phyloP scores from a whole-genome alignment of 2,113 vertebrate species.

The Rhynchopsitta pachyrhyncha region DNA sequence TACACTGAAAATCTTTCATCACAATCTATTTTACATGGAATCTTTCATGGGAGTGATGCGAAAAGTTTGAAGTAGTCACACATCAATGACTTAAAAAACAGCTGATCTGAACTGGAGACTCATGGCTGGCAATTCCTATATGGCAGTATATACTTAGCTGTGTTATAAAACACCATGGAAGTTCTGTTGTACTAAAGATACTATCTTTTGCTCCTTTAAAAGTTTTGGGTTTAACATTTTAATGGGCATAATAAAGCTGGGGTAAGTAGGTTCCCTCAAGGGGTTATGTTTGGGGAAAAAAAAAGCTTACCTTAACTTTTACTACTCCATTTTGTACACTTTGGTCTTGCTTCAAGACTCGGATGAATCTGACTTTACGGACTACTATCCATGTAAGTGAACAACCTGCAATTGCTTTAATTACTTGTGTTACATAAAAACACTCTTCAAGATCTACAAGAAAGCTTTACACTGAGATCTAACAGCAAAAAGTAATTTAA shows the following conservation, averaged over 20 bases:
- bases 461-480: neutral
- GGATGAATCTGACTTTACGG: neutral
- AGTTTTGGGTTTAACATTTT: neutral
- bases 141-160: neutral
- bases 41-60: neutral
- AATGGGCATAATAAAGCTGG: neutral
- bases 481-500: neutral
- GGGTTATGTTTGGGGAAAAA: neutral
- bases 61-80: neutral
- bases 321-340: neutral
- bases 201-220: neutral
- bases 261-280: neutral
- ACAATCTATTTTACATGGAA: neutral
- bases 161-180: neutral
- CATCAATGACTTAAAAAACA: neutral
- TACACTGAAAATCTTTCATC: neutral
- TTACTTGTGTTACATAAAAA: neutral
- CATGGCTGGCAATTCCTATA: neutral
- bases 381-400: neutral
- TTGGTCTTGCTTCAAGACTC: neutral
- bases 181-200: neutral
- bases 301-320: neutral
- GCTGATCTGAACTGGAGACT: neutral
- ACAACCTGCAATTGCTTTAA: neutral
- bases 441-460: neutral